Evolutionary conservation across 35 echinoderm and acorn worm species (phyloP), one percentile per base, ranked within the genome.

Genomic region (Lytechinus pictus): DNA sequence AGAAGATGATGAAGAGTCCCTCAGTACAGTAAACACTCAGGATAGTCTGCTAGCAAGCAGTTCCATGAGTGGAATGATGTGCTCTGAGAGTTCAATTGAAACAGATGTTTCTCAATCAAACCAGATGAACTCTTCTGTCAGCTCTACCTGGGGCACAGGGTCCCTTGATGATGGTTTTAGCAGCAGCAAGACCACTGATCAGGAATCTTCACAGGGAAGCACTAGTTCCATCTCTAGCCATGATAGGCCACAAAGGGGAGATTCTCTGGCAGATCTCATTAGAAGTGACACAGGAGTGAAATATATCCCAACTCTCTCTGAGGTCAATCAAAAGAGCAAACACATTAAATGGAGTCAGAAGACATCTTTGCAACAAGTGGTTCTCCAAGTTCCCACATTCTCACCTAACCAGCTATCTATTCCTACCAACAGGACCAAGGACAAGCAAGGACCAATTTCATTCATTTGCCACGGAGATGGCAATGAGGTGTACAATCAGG

Each of bases 91-190:
- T 54, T 19, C 28, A 1, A 29, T 54, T 52, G 88, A 52, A 44
- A 52, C 52, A 5, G 88, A 90, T 54, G 28, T 44, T 21, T 90
- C 88, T 10, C 29, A 33, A 12, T 12, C 52, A 90, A 90, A 33
- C 88, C 28, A 90, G 29, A 90, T 90, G 88, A 90, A 90, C 27
- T 52, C 88, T 27, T 52, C 6, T 52, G 14, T 44, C 52, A 90
- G 88, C 66, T 79, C 66, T 90, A 90, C 28, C 9, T 90, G 88
- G 88, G 88, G 88, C 4, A 90, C 88, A 2, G 52, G 29, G 52
- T 90, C 88, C 52, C 29, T 90, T 90, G 88, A 90, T 33, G 88
- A 90, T 90, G 88, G 88, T 44, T 90, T 90, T 21, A 54, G 29
- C 88, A 90, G 88, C 88, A 54, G 88, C 88, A 54, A 54, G 88